A percentile compares a stretch with the other conserved stretches of the same genome.
Evolutionary conservation across 64 coral and sea anemone species (phyloP).

Genomic region (Montipora capricornis): DNA sequence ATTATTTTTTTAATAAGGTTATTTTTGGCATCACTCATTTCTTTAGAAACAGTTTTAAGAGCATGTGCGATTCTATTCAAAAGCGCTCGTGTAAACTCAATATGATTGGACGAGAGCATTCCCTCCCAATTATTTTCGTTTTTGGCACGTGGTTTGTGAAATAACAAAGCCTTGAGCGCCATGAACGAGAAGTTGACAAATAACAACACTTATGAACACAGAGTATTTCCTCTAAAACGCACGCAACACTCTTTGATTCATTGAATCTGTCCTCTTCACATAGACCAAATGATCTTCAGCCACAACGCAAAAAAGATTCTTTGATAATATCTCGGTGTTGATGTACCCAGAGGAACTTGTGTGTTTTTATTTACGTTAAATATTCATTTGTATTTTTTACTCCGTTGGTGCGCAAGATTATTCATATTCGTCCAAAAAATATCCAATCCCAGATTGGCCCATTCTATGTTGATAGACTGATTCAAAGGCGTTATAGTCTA

Average conservation of each 20-base stretch:
- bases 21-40: not conserved
- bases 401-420: not conserved
- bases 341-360: not conserved
- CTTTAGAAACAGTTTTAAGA: not conserved
- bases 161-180: constrained; percentile 25
- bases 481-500: not conserved
- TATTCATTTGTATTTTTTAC: not conserved
- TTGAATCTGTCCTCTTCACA: not conserved
- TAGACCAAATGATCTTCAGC: not conserved
- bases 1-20: not conserved
- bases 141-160: constrained; percentile 19
- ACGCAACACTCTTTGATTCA: constrained; percentile 13
- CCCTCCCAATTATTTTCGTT: not conserved
- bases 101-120: constrained; percentile 4
- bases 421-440: not conserved
- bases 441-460: not conserved
- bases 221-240: not conserved
- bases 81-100: not conserved
- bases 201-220: constrained; percentile 14
- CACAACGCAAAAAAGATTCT: not conserved
- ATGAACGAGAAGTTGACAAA: constrained; percentile 1
- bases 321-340: not conserved
- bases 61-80: not conserved
- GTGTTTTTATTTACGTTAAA: constrained; percentile 1
- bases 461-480: not conserved